Evolutionary conservation across 2,888 invertebrate species (phyloP).

Genomic region (Mythimna lalbum): DNA sequence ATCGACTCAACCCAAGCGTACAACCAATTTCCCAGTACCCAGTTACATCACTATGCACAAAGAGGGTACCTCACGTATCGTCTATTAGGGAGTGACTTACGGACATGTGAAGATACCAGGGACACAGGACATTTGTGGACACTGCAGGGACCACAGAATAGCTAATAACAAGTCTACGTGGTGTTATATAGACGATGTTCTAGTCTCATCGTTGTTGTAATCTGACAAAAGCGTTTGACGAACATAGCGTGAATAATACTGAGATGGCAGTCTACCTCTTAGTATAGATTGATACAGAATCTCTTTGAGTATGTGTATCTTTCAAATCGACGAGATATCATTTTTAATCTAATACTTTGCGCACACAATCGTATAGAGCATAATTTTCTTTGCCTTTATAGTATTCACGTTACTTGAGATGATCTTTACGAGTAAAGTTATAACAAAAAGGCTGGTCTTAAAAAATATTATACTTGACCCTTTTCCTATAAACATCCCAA

Average conservation of each 20-base stretch:
- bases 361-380: no score
- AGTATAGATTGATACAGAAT: no score
- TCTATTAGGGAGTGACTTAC: slow-evolving; percentile 62
- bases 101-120: slow-evolving; percentile 51
- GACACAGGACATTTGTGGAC: slow-evolving; percentile 40
- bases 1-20: slow-evolving; percentile 7
- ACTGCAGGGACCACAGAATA: slow-evolving; percentile 52
- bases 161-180: slow-evolving; percentile 60
- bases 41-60: slow-evolving; percentile 57
- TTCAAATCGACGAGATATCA: background rate
- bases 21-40: slow-evolving; percentile 9
- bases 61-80: slow-evolving; percentile 58
- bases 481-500: background rate
- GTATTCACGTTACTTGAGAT: no score
- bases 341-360: background rate
- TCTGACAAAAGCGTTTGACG: slow-evolving; percentile 24
- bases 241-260: background rate
- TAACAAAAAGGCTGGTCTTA: background rate
- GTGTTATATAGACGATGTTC: slow-evolving; percentile 35
- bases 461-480: background rate
- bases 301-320: background rate
- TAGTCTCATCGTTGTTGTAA: slow-evolving; percentile 16
- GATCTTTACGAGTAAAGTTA: background rate
- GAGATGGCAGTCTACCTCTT: background rate
- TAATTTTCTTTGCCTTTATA: background rate